Base-by-base conservation (phyloP, 1,140 invertebrate genomes). In the Sitophilus oryzae region DNA sequence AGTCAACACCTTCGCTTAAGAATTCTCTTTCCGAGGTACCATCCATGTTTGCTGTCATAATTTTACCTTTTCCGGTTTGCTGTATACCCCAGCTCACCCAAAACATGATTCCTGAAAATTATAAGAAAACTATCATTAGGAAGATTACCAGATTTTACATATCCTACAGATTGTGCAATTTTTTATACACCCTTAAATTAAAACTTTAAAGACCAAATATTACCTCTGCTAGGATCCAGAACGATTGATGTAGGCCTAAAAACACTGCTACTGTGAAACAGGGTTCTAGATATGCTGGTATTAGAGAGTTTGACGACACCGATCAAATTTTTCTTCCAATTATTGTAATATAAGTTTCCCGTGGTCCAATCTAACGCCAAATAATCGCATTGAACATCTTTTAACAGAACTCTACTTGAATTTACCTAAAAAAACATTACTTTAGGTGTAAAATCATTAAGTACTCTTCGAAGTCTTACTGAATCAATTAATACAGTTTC, bases 301-400 rank as follows among this genome's bases (percentile, higher is more conserved):
- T 80, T 75, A 21, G 76, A 70, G 44, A 88, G 65, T 20, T 76
- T 75, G 15, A 81, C 77, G 21, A 85, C 83, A 62, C 75, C 79
- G 59, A 89, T 80, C 8, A 73, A 71, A 3, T 77, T 75, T 51
- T 78, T 70, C 35, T 77, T 76, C 65, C 82, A 79, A 71, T 88
- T 86, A 37, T 85, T 84, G 86, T 88, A 93, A 74, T 91, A 94
- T 22, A 93, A 63, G 69, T 91, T 90, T 23, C 81, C 74, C 37
- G 81, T 80, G 66, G 89, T 79, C 85, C 85, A 89, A 71, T 93
- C 89, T 30, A 89, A 77, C 35, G 86, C 84, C 30, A 89, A 65
- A 34, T 87, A 83, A 72, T 84, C 79, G 72, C 81, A 83, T 59
- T 77, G 81, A 0, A 91, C 73, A 51, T 83, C 80, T 14, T 60